phyloP scores from a whole-genome alignment of 2,797 vertebrate species.

The Fundulus diaphanus region DNA sequence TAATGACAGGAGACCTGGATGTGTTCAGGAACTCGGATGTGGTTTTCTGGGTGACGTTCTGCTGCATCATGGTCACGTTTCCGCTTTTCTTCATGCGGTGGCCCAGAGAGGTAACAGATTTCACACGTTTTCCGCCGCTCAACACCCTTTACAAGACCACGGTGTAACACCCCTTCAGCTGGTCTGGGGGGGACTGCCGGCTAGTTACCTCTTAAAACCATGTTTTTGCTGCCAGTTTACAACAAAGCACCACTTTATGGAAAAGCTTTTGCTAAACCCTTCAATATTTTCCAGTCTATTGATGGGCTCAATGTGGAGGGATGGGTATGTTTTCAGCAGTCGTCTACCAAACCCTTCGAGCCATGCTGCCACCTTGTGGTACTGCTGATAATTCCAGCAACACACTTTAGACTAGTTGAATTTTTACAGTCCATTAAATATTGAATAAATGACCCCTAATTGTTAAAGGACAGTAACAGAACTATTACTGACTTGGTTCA shows the following conservation, averaged over 20 bases:
- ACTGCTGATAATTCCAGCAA: no score
- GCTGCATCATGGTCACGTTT: conserved; percentile 80
- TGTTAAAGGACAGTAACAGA: no score
- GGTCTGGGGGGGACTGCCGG: neutral
- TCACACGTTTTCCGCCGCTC: neutral
- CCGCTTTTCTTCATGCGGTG: conserved; percentile 88
- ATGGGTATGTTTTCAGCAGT: neutral
- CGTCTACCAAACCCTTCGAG: no score
- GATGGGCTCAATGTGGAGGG: neutral
- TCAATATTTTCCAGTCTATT: neutral
- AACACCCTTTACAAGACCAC: neutral
- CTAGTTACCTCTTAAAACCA: neutral
- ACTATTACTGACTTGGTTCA: no score
- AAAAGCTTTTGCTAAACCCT: neutral
- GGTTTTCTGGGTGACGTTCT: conserved; percentile 92
- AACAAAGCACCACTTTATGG: neutral
- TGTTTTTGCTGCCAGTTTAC: neutral
- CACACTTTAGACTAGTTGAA: no score
- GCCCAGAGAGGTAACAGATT: conserved; percentile 87
- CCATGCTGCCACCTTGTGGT: neutral
- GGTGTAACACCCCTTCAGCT: no score
- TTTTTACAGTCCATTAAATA: no score
- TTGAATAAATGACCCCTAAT: no score
- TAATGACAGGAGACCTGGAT: conserved; percentile 82
- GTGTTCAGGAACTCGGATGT: conserved; percentile 82